Base-by-base conservation (phyloP, 2,888 invertebrate genomes). In the Dynastes maya region DNA sequence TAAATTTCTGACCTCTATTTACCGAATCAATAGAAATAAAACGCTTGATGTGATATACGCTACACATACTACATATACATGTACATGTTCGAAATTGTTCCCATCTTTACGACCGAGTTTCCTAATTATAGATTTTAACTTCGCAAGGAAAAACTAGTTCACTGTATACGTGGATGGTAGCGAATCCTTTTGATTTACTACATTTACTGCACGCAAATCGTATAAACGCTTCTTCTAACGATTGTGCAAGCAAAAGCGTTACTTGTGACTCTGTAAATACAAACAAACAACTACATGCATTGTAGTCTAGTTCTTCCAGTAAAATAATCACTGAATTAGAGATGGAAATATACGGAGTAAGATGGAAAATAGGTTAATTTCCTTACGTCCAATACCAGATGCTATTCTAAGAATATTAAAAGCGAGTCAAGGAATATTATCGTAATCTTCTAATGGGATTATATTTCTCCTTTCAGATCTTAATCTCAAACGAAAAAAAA, bases 401-500 rank as follows among this genome's bases (percentile, higher is more conserved):
- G 61, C 29, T 58, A 22, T 58, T 61, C 55, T 16, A 9, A 22
- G 63, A 32, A 63, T 11, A 63, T 63, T 63, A 32, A 32, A 63
- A 63, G 29, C 22, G 13, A 11, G 9, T 9, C 13, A n/a, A 63
- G 4, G 29, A 11, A 22, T 9, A 37, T 37, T 37, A 22, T 61
- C 63, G 32, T 63, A 22, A 58, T 16, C 6, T 22, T 22, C 55
- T 45, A 22, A 58, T 58, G 22, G 16, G 16, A 58, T 27, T 16
- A 6, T 22, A 22, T 22, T 37, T 71, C 55, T 32, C 32, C 3
- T 55, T 37, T 64, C 90, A 89, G 91, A 91, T 86, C 90, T 71
- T 45, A 78, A 89, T 83, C 83, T 92, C 86, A 94, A 93, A 88
- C 88, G 90, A 82, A 94, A 93, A 89, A 91, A 92, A 87, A 91